These are phyloP conservation scores for Oopsacas minuta DNA, from an alignment of 37 sponge, comb jelly and placozoan species.

Conservation along the genomic window DNA sequence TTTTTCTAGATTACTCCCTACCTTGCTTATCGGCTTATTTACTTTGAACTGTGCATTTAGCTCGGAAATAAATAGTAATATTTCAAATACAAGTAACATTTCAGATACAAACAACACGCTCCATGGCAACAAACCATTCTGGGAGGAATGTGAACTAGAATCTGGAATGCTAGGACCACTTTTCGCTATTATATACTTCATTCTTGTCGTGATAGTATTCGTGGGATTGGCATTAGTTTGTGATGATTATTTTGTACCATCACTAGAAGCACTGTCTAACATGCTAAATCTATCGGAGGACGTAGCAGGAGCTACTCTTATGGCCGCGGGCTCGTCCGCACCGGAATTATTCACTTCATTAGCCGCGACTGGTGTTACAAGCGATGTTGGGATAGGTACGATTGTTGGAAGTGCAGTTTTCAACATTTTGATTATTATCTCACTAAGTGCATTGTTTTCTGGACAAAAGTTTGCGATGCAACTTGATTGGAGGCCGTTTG, in stretches of 20 bases:
- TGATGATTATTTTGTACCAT: slow-evolving; percentile 86
- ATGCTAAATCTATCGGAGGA: slow-evolving; percentile 71
- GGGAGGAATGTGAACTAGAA: slow-evolving; percentile 49
- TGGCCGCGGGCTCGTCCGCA: slow-evolving; percentile 86
- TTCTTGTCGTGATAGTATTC: slow-evolving; percentile 33
- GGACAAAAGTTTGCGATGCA: slow-evolving; percentile 36
- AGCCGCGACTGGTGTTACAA: slow-evolving; percentile 49
- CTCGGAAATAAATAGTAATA: neutral
- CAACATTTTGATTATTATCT: slow-evolving; percentile 66
- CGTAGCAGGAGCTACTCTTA: slow-evolving; percentile 89
- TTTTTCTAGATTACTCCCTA: neutral
- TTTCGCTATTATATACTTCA: slow-evolving; percentile 29
- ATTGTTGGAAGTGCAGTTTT: slow-evolving; percentile 87
- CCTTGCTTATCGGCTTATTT: neutral
- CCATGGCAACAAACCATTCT: slow-evolving; percentile 13
- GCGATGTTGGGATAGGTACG: slow-evolving; percentile 74
- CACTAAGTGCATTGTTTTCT: slow-evolving; percentile 43
- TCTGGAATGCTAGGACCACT: slow-evolving; percentile 19
- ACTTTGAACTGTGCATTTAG: neutral
- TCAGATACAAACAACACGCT: neutral
- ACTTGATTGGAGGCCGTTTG: slow-evolving; percentile 63
- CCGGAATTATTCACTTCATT: slow-evolving; percentile 81
- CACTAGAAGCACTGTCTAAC: slow-evolving; percentile 73
- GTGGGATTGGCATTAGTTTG: slow-evolving; percentile 68
- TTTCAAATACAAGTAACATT: neutral